Conservation (phyloP, 2,797 vertebrate genomes). For the Tapirus indicus region DNA sequence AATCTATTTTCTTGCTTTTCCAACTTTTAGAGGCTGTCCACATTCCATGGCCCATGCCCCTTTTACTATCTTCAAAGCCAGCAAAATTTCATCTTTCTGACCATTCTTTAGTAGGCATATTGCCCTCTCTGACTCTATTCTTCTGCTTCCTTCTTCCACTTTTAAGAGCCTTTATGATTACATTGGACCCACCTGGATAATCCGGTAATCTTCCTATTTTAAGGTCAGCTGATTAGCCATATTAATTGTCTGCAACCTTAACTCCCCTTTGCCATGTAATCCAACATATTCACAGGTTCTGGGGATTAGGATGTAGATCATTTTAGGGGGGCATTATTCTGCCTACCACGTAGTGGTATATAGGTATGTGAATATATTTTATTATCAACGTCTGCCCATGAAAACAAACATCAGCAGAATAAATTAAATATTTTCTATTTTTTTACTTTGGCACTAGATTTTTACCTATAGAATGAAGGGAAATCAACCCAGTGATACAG, state of each 20-base stretch:
- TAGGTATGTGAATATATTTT: neutral
- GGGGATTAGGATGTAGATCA: neutral
- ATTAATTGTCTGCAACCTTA: neutral
- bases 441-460: neutral
- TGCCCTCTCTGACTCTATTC: neutral
- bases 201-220: neutral
- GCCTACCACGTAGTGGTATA: neutral
- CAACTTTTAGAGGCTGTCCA: neutral
- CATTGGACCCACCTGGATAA: neutral
- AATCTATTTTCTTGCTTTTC: neutral
- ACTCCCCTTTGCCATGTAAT: neutral
- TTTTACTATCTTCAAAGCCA: neutral
- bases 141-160: neutral
- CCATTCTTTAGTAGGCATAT: neutral
- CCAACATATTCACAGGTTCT: neutral
- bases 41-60: neutral
- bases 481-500: neutral
- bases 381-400: neutral
- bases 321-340: neutral
- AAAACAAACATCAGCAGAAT: neutral
- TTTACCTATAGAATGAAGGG: conserved; percentile 23
- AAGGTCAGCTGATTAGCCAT: neutral
- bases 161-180: neutral
- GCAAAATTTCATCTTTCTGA: neutral
- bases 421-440: neutral